Conservation (phyloP, 2,797 vertebrate genomes). For the Eurystomus glaucurus region DNA sequence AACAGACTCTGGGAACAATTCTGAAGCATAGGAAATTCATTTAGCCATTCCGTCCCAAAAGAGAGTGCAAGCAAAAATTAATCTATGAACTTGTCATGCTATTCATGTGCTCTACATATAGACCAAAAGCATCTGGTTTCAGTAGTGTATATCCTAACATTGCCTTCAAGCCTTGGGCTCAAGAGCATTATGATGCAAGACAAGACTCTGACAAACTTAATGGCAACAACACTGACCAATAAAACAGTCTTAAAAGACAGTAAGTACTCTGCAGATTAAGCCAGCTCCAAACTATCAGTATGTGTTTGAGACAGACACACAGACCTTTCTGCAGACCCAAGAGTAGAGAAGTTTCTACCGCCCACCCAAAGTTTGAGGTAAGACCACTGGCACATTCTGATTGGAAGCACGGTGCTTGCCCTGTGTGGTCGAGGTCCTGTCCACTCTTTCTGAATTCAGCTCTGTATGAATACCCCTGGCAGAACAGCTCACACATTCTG, state of each 20-base stretch:
- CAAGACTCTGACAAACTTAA: background rate
- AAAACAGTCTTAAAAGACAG: background rate
- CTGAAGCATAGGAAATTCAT: background rate
- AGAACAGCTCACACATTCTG: background rate
- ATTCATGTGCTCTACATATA: background rate
- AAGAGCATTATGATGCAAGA: background rate
- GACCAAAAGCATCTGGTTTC: background rate
- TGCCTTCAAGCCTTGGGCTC: background rate
- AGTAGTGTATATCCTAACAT: background rate
- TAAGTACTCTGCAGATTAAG: background rate
- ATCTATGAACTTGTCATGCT: background rate
- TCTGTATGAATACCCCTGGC: background rate
- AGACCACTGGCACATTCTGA: accelerated
- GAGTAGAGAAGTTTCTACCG: background rate
- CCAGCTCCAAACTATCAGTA: background rate
- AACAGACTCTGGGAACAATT: background rate
- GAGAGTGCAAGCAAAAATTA: background rate
- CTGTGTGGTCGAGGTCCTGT: background rate
- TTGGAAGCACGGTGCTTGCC: background rate
- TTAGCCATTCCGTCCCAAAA: background rate
- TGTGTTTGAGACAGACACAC: background rate
- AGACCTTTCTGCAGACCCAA: background rate
- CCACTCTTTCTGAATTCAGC: background rate
- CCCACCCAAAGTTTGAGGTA: background rate
- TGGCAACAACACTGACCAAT: accelerated